These are phyloP conservation scores for Clarias batrachus DNA, from an alignment of 2,113 vertebrate species.

Conservation along the genomic window DNA sequence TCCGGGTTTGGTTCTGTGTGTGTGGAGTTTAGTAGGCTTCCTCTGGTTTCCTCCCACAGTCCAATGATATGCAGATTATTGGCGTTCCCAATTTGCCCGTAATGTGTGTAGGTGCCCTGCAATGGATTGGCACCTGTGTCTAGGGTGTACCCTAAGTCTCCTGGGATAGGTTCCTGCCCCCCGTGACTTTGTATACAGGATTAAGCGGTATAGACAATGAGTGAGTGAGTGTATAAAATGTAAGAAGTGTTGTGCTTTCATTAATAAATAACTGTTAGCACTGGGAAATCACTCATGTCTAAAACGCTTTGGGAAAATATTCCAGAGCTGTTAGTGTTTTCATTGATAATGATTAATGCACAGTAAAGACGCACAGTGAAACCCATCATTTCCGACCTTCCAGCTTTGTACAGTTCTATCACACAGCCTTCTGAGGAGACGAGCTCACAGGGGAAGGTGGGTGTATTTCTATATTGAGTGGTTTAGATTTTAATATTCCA, in stretches of 20 bases:
- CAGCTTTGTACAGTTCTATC: constrained; percentile 7
- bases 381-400: background rate
- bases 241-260: background rate
- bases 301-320: background rate
- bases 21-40: too few species aligned
- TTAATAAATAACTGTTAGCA: background rate
- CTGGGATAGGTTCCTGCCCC: too few species aligned
- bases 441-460: background rate
- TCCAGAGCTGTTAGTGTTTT: background rate
- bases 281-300: background rate
- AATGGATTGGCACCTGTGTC: too few species aligned
- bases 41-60: too few species aligned
- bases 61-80: too few species aligned
- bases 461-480: background rate
- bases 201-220: too few species aligned
- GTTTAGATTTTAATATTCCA: constrained; percentile 51
- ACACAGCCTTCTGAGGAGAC: background rate
- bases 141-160: too few species aligned
- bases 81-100: too few species aligned
- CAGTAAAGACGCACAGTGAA: background rate
- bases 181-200: too few species aligned
- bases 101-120: too few species aligned
- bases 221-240: background rate
- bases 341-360: background rate
- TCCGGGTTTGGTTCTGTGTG: too few species aligned